phyloP scores from a whole-genome alignment of 2,797 vertebrate species.

The Sphaeramia orbicularis region DNA sequence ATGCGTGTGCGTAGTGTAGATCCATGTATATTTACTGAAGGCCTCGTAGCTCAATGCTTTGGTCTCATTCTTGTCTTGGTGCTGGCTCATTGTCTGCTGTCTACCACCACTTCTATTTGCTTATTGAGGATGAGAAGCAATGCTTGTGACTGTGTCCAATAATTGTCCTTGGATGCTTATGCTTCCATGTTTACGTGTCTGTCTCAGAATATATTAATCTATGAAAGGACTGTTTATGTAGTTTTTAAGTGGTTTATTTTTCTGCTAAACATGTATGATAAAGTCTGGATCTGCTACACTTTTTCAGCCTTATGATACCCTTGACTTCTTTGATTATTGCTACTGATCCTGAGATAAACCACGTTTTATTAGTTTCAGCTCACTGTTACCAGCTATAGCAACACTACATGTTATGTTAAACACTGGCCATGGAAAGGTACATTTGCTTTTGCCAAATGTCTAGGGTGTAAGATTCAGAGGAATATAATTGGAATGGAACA shows the following conservation, averaged over 20 bases:
- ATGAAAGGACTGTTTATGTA: constrained; percentile 49
- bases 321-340: constrained; percentile 47
- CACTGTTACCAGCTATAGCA: constrained; percentile 41
- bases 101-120: constrained; percentile 61
- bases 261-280: constrained; percentile 31
- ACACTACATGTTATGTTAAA: constrained; percentile 43
- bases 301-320: constrained; percentile 1
- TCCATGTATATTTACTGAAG: constrained; percentile 68
- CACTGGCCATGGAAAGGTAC: constrained; percentile 32
- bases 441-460: constrained; percentile 40
- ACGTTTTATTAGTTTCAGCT: constrained; percentile 65
- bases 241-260: constrained; percentile 54
- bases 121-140: constrained; percentile 52
- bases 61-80: constrained; percentile 55
- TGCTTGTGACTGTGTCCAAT: constrained; percentile 52
- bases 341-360: constrained; percentile 38
- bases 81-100: constrained; percentile 48
- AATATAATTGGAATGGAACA: too few relatives aligned
- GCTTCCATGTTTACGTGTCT: constrained; percentile 62
- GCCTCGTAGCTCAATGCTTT: constrained; percentile 73
- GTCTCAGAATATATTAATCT: constrained; percentile 59
- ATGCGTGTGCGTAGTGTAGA: constrained; percentile 34
- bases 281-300: constrained; percentile 29
- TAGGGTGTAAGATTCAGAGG: too few relatives aligned
- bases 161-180: constrained; percentile 62